Base-by-base conservation (phyloP, 2,888 invertebrate genomes). In the Alentia gelatinosa region DNA sequence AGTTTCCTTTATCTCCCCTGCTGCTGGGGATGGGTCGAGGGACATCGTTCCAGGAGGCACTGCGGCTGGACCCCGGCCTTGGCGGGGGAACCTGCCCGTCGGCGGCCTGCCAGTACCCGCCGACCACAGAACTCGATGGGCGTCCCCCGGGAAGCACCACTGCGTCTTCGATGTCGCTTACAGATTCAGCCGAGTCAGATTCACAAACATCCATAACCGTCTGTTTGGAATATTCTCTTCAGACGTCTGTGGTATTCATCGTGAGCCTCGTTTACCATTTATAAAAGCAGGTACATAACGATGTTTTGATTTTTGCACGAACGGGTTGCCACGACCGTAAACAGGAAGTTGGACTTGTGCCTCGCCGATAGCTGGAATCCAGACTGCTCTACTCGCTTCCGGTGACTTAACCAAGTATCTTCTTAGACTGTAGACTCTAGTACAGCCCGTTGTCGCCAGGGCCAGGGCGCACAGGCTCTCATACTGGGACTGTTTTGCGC, bases 141-240 rank as follows among this genome's bases (percentile, higher is more conserved):
- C 86, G 35, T 5, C 47, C 47, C 26, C 4, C 26, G 19, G 7
- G 39, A 4, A 37, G 83, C 83, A 4, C 83, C 9, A n/a, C 1
- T n/a, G 19, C 47, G 47, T 50, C 86, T 47, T 86, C 86, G 35
- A 30, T 86, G 42, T 33, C 86, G 47, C 86, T 86, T 0, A 86
- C 47, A 15, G 79, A 35, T 26, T 79, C 79, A 1, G 39, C 79
- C 4, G 79, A n/a, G 12, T 79, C 39, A 23, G 79, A 79, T 15
- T 79, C 79, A 35, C 79, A 37, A 39, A 37, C n/a, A 37, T 35
- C 39, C 79, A 79, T 79, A n/a, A 37, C 26, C 1, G 37, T 35
- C 15, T 79, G 0, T 39, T 15, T 15, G 5, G 19, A n/a, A 5
- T 63, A 26, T n/a, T n/a, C 63, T 47, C 47, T 47, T 7, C 9